Evolutionary conservation across 2,113 vertebrate genomes (phyloP), one percentile per base, ranked within the genome.

Genomic region (Halichoerus grypus): DNA sequence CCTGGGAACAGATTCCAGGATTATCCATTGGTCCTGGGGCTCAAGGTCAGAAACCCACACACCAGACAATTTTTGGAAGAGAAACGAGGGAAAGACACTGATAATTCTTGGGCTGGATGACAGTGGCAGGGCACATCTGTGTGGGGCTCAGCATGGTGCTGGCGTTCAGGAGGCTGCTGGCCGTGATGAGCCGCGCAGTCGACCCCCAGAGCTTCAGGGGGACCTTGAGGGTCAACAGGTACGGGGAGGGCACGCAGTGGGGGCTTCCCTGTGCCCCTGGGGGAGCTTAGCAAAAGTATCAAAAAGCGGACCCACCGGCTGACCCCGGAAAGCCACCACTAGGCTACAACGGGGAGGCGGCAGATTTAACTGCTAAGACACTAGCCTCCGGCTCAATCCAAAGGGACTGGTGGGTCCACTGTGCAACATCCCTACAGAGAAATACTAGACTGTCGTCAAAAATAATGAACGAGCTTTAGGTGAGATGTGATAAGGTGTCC

Each of bases 101-200:
- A 4, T 5, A 3, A 53, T 11, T 1, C 11, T 1, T 3, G 4
- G 3, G 49, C 42, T 6, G 31, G 33, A 24, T 7, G 4, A 0
- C 5, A 7, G 57, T 3, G 4, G 33, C 7, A 11, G n/a, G n/a
- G n/a, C 77, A 4, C n/a, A 26, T 9, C 57, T 21, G 28, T 1
- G 49, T 26, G 1, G 8, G 8, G 59, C 80, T 33, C 9, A 6
- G 11, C 59, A 16, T 0, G 0, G 67, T 1, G 57, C 57, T 6
- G 15, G 26, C 15, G 1, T 39, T 10, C 67, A 24, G 55, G 55
- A 65, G 71, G 49, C 79, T 46, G 24, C 59, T 39, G 81, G 39
- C 42, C 7, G 0, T 1, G 14, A 21, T 8, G 21, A 10, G 5
- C 59, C 0, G 7, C 33, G 42, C 39, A 2, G 10, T 0, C 4